Evolutionary conservation across 2,888 invertebrate genomes (phyloP), one percentile per base, ranked within the genome.

Genomic region (Ceraclea dissimilis): DNA sequence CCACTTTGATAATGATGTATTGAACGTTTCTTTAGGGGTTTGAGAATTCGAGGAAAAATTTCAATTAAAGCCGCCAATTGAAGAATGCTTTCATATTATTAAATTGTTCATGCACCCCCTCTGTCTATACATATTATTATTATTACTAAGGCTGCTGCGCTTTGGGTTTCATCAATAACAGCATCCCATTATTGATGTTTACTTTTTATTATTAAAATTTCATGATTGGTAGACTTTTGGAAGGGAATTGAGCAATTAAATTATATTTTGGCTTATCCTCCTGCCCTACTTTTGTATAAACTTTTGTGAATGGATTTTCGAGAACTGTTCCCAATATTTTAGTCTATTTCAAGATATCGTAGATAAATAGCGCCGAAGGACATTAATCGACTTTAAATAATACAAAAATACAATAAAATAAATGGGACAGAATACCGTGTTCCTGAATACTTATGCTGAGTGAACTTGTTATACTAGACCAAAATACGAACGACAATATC

Each of bases 11-110:
- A 54, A 54, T 54, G 54, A 54, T 50, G 54, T 54, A 54, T 54
- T 49, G 54, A 44, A 50, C 49, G 33, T 19, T 49, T 50, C 49
- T 34, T 53, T 22, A 18, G 54, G 26, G 49, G 49, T 49, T 17
- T 20, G 49, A 44, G 31, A 54, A 43, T 49, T 50, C 33, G 19
- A 31, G 44, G 54, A 54, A 54, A 54, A 54, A 26, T 54, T 54
- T 54, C 54, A 54, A 54, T 54, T 54, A 54, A 54, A 54, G 53
- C 54, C 54, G 48, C 54, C 49, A 50, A 54, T 49, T 44, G 50
- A 49, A 50, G 54, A 54, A 54, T 54, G 50, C 49, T 31, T 18
- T 21, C 18, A 26, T 54, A 49, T 54, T 54, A 54, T 54, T 54
- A 54, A 54, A 54, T 44, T 54, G 49, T 49, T 49, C 49, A 10